Conservation (phyloP, 1,140 invertebrate species). For the Heterodera carotae region DNA sequence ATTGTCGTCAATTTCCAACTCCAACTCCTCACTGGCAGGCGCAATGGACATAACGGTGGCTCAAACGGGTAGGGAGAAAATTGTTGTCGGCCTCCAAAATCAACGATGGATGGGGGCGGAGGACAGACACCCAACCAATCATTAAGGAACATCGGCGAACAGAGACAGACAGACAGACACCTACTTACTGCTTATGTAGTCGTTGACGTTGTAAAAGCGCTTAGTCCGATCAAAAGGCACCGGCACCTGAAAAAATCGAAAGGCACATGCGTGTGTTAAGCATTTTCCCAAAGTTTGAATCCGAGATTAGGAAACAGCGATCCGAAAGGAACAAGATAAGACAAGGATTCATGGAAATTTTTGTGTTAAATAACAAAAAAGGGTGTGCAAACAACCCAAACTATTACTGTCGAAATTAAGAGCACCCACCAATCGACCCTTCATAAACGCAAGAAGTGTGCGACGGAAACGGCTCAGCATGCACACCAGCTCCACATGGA, state of each 20-base stretch:
- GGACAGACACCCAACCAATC: neutral
- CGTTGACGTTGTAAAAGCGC: conserved; percentile 30
- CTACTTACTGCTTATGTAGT: conserved; percentile 34
- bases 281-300: no score
- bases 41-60: conserved; percentile 29
- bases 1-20: conserved; percentile 32
- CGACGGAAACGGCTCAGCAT: conserved; percentile 39
- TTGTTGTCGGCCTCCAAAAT: neutral
- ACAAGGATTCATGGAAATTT: no score
- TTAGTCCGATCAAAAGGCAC: conserved; percentile 25
- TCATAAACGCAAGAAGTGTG: conserved; percentile 31
- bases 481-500: conserved; percentile 37
- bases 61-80: conserved; percentile 26
- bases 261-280: neutral
- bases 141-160: neutral
- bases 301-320: no score
- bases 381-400: neutral
- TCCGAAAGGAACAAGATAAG: no score
- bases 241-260: conserved; percentile 7
- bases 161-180: neutral
- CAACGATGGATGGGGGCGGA: no score
- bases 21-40: conserved; percentile 12
- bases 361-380: neutral
- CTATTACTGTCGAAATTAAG: neutral
- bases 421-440: conserved; percentile 25